Evolutionary conservation across 92 coral and sea anemone genomes (phyloP).

Genomic region (Phenganax marumi): DNA sequence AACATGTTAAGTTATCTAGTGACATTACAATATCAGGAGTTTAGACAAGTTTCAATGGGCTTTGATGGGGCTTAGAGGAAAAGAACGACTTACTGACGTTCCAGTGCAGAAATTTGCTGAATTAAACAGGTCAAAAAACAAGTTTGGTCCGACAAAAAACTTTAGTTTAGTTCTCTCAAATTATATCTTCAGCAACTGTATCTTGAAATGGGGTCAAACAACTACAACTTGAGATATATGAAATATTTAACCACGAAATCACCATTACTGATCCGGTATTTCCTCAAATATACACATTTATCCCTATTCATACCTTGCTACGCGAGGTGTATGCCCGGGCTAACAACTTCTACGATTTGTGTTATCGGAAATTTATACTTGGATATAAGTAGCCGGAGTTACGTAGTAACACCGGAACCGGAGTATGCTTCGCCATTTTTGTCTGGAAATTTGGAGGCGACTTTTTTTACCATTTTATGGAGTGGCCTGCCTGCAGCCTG

Average conservation of each 20-base stretch:
- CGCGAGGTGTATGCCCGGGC: neutral
- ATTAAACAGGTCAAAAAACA: too few relatives aligned
- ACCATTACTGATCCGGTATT: neutral
- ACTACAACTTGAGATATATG: neutral
- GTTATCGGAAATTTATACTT: too few relatives aligned
- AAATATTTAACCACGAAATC: neutral
- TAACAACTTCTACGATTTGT: neutral
- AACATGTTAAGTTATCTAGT: too few relatives aligned
- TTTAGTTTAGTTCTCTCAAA: too few relatives aligned
- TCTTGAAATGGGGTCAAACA: neutral
- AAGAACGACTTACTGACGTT: too few relatives aligned
- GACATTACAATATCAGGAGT: too few relatives aligned
- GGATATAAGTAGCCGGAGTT: neutral
- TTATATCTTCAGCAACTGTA: too few relatives aligned
- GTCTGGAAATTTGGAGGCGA: neutral
- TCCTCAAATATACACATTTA: neutral
- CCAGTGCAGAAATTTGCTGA: too few relatives aligned
- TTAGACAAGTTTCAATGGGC: too few relatives aligned
- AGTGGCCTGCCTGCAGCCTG: neutral
- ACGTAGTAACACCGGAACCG: neutral
- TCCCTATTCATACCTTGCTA: neutral
- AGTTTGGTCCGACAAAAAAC: too few relatives aligned
- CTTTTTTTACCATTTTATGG: neutral
- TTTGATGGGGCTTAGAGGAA: too few relatives aligned
- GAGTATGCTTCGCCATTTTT: neutral